Percentiles rank a stretch among this genome's conserved stretches.
These are phyloP conservation scores for Sicus ferrugineus DNA, from an alignment of 2,888 invertebrate genomes.

Conservation along the genomic window DNA sequence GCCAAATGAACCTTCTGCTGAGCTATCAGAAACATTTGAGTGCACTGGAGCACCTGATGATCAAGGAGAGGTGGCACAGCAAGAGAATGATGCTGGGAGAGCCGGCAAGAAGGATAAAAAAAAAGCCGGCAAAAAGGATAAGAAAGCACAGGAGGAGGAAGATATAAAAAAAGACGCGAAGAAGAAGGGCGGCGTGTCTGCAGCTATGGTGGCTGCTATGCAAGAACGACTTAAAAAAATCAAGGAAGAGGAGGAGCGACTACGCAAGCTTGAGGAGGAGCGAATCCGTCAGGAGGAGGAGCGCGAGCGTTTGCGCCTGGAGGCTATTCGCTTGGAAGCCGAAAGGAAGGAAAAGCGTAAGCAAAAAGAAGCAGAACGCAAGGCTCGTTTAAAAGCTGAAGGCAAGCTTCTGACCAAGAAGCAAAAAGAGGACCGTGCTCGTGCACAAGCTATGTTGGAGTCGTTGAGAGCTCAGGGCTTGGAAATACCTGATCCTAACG, in stretches of 20 bases:
- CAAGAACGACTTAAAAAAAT: conserved; percentile 88
- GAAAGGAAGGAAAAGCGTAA: conserved; percentile 89
- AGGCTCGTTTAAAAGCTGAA: conserved; percentile 93
- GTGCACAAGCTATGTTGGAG: conserved; percentile 89
- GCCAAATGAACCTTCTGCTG: conserved; percentile 38
- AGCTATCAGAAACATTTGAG: conserved; percentile 49
- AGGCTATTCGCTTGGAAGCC: conserved; percentile 81
- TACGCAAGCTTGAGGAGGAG: conserved; percentile 80
- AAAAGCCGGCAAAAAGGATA: conserved; percentile 64
- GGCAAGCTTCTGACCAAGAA: conserved; percentile 93
- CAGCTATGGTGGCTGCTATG: conserved; percentile 88
- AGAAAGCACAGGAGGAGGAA: conserved; percentile 65
- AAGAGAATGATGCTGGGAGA: conserved; percentile 39
- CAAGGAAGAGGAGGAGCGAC: conserved; percentile 87
- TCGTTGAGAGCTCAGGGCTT: conserved; percentile 88
- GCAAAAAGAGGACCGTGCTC: conserved; percentile 88
- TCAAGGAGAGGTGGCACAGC: conserved; percentile 38
- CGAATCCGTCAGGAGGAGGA: conserved; percentile 77
- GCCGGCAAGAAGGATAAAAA: conserved; percentile 45
- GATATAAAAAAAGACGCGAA: conserved; percentile 68
- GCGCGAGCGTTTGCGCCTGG: conserved; percentile 75
- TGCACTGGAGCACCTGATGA: conserved; percentile 48
- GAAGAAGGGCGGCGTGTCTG: conserved; percentile 77
- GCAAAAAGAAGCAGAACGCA: conserved; percentile 90
- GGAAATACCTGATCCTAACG: conserved; percentile 78